These are phyloP conservation scores for Flabesymbios commensalis DNA, from an alignment of 2,888 invertebrate species.

Conservation along the genomic window DNA sequence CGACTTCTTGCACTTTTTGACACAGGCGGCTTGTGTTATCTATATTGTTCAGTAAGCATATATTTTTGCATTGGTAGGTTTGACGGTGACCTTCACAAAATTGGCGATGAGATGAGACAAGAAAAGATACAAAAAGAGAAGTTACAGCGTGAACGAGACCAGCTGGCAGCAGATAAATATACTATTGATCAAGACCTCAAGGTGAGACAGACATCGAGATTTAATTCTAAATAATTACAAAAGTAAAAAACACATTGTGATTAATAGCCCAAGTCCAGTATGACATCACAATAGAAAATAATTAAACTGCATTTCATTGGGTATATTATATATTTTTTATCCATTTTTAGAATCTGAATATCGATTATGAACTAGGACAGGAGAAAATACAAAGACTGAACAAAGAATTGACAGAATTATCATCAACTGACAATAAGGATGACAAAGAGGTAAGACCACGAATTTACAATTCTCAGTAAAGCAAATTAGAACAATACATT, in stretches of 20 bases:
- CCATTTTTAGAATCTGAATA: constrained; percentile 74
- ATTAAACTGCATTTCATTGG: too few species aligned
- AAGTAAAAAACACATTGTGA: too few species aligned
- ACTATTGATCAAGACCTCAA: constrained; percentile 79
- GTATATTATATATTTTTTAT: too few species aligned
- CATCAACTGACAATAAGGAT: constrained; percentile 70
- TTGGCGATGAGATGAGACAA: constrained; percentile 78
- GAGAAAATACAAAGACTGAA: constrained; percentile 80
- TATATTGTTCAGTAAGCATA: neutral
- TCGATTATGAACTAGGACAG: constrained; percentile 86
- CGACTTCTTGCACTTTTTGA: neutral
- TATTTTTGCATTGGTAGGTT: constrained; percentile 66
- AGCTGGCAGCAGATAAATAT: constrained; percentile 83
- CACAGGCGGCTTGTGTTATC: neutral
- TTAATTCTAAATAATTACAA: too few species aligned
- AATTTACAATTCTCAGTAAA: too few species aligned
- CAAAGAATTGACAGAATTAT: constrained; percentile 83
- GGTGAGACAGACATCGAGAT: constrained; percentile 39
- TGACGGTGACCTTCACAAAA: constrained; percentile 81
- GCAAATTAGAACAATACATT: too few species aligned
- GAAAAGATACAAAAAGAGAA: constrained; percentile 80
- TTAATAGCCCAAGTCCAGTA: too few species aligned
- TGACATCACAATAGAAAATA: too few species aligned
- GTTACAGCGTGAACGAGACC: constrained; percentile 80
- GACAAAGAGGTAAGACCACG: constrained; percentile 26